Percentiles rank a stretch among this genome's conserved stretches.
Conservation (phyloP, 2,113 vertebrate genomes). For the Aspidoscelis tigris region DNA sequence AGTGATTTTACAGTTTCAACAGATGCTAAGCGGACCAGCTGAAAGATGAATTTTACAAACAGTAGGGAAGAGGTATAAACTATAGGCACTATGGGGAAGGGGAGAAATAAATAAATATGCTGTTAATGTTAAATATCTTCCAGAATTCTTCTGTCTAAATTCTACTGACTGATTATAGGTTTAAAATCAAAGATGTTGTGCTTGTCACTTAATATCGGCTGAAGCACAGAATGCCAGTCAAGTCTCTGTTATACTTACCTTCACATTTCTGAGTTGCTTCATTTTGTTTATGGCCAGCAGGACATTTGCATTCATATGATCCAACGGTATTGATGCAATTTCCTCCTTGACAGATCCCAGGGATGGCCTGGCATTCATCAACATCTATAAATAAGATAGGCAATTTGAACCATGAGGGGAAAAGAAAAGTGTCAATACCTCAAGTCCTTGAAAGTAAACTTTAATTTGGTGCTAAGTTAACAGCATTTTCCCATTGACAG, state of each 20-base stretch:
- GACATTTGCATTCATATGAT: slow-evolving; percentile 79
- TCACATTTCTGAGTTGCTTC: slow-evolving; percentile 79
- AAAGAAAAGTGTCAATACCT: no score
- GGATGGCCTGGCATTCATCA: slow-evolving; percentile 83
- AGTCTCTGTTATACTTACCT: slow-evolving; percentile 62
- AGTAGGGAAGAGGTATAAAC: not conserved
- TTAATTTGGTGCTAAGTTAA: not conserved
- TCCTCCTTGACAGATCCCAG: slow-evolving; percentile 80
- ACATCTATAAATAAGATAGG: slow-evolving; percentile 71
- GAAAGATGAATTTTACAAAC: not conserved
- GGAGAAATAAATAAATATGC: not conserved
- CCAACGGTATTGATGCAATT: slow-evolving; percentile 82
- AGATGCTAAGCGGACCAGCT: not conserved
- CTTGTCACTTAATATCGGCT: not conserved
- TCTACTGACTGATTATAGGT: not conserved
- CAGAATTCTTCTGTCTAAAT: not conserved
- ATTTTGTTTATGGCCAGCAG: slow-evolving; percentile 76
- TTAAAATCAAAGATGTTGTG: not conserved
- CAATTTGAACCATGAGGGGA: not conserved
- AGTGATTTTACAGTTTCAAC: not conserved
- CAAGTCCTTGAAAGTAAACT: not conserved
- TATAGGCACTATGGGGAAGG: no score
- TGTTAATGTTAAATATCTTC: not conserved
- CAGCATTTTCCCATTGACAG: not conserved
- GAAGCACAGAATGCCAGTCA: not conserved